Evolutionary conservation across 2,888 invertebrate genomes (phyloP), one percentile per base, ranked within the genome.

Genomic region (Rhagium mordax): DNA sequence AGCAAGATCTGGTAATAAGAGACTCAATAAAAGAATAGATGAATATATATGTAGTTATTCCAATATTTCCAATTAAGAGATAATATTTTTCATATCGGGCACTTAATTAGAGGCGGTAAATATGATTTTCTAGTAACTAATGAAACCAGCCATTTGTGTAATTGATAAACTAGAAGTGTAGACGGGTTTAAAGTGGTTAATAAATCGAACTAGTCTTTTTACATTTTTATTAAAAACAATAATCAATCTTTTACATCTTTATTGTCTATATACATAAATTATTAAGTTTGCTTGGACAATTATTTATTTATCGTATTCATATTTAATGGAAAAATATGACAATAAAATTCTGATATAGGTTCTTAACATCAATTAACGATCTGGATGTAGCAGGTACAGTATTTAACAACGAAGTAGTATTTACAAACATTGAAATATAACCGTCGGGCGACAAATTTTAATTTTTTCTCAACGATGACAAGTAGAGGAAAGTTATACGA

Each of bases 121-220:
- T 68, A 68, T 68, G 51, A 68, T 68, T 68, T 68, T 55, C 68
- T 57, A 41, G 59, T 68, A 68, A 59, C 68, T 68, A 68, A 68
- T 68, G 57, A 57, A 68, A 68, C 68, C 59, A 68, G 57, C 59
- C 68, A 41, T 68, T 53, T 57, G 20, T 59, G 59, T 68, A 59
- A 68, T 68, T 59, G 59, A 68, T 59, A 68, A 68, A 59, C 57
- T 18, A 68, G 68, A 33, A 55, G 15, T n/a, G 67, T 57, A 18
- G 55, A 49, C 49, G 29, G 55, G 51, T 67, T 53, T 27, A 29
- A 10, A 5, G 61, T 61, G 49, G 67, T 27, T 15, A 55, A 67
- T 67, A 67, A 55, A 57, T 67, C 10, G 41, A 18, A 67, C 67
- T 67, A 51, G 55, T 67, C 29, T 67, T 51, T n/a, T 67, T 67